Evolutionary conservation across 2,113 vertebrate species (phyloP), one percentile per base, ranked within the genome.

Genomic region (Theristicus caerulescens): DNA sequence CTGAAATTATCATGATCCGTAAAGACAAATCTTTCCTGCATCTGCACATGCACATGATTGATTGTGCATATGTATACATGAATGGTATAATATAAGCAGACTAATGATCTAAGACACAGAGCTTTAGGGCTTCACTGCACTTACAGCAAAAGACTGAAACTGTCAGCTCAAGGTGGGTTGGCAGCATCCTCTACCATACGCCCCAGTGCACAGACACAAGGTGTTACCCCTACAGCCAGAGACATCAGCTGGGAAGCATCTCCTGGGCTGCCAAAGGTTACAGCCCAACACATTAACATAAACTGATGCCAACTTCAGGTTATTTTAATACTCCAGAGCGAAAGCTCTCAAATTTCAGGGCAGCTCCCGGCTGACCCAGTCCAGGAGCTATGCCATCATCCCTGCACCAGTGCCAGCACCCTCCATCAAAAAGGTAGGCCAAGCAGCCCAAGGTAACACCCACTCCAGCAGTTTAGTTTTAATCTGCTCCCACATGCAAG

Each of bases 401-500:
- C n/a, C 34, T 49, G 34, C 17, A 13, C 16, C 73, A 18, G 31
- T 32, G 36, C 36, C 25, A 70, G 44, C 58, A 80, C 55, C 17
- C 31, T 80, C 44, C 31, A n/a, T 10, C 42, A 47, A 42, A 83
- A 78, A 82, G 24, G 19, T 19, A 66, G 40, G 19, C 16, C 15
- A 52, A 79, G 29, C 34, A 65, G 34, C 40, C 86, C 49, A 57
- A 34, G 1, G 2, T 57, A 73, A 76, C 61, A 46, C 4, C 6
- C 17, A 46, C 40, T 85, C 24, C 21, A 82, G 24, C 25, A 40
- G 62, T 36, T 31, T 73, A 34, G 77, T 86, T 82, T 94, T 69
- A 44, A 80, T 77, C 36, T 90, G n/a, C 34, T 86, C 51, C 32
- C 13, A 34, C 1, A 0, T 49, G 32, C 0, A 0, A 83, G 22